A percentile compares a stretch with the other conserved stretches of the same genome.
phyloP scores from a whole-genome alignment of 2,113 vertebrate genomes.

The Centropristis striata region DNA sequence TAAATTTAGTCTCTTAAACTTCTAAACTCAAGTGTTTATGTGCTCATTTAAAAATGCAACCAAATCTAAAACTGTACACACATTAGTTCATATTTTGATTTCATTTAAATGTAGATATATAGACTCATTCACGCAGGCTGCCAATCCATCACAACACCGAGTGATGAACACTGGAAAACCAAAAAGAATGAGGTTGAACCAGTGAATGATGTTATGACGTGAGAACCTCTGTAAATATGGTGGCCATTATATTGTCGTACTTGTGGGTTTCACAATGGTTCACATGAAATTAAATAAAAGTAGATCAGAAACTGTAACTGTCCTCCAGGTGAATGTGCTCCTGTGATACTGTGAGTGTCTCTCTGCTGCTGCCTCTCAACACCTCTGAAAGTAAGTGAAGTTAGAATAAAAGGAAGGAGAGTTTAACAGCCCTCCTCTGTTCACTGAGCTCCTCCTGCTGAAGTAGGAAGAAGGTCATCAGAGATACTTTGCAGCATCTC shows the following conservation, averaged over 20 bases:
- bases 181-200: background rate
- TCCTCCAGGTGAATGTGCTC: rapidly evolving
- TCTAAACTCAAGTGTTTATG: too few relatives aligned
- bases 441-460: background rate
- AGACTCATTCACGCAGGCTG: background rate
- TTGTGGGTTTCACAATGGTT: too few relatives aligned
- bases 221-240: too few relatives aligned
- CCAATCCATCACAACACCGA: background rate
- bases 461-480: background rate
- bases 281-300: background rate
- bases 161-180: background rate
- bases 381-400: background rate
- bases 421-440: background rate
- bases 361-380: constrained; percentile 5
- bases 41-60: too few relatives aligned
- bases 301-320: background rate
- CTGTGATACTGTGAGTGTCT: background rate
- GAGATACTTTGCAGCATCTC: background rate
- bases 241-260: too few relatives aligned
- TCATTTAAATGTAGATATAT: background rate
- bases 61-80: too few relatives aligned
- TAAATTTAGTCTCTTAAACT: too few relatives aligned
- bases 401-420: background rate
- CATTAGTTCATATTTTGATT: background rate
- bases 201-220: background rate